Evolutionary conservation across 1,140 invertebrate genomes (phyloP).

Genomic region (Phocides pigmalion): DNA sequence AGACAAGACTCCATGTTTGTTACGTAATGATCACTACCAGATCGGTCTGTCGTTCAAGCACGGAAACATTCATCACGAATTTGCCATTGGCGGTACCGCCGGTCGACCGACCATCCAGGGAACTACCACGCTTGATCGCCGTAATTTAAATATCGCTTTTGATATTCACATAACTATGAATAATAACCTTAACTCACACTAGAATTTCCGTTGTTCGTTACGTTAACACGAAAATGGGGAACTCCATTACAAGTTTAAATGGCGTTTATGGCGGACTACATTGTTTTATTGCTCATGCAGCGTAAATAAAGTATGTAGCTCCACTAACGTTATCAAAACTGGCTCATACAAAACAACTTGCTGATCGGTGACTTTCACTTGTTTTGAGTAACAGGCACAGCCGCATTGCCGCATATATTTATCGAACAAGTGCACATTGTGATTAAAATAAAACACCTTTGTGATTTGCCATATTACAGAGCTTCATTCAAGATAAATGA

Average conservation of each 20-base stretch:
- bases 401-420: neutral
- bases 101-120: no score
- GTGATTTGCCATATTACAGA: neutral
- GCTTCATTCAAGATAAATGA: conserved; percentile 4
- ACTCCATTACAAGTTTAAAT: conserved; percentile 26
- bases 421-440: conserved; percentile 25
- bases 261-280: conserved; percentile 1
- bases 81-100: no score
- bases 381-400: conserved; percentile 19
- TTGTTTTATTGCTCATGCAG: conserved; percentile 16
- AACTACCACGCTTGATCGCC: no score
- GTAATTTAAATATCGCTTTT: no score
- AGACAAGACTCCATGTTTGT: no score
- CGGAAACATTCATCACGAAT: no score
- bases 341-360: conserved; percentile 27
- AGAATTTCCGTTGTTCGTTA: neutral
- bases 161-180: no score
- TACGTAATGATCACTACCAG: no score
- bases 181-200: neutral
- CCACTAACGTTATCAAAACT: conserved; percentile 26
- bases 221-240: conserved; percentile 13
- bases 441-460: conserved; percentile 15
- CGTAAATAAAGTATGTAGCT: conserved; percentile 1
- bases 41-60: no score
- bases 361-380: conserved; percentile 41